A percentile compares a stretch with the other conserved stretches of the same genome.
Conservation (phyloP, 2,888 invertebrate species). For the Agrypnus murinus region DNA sequence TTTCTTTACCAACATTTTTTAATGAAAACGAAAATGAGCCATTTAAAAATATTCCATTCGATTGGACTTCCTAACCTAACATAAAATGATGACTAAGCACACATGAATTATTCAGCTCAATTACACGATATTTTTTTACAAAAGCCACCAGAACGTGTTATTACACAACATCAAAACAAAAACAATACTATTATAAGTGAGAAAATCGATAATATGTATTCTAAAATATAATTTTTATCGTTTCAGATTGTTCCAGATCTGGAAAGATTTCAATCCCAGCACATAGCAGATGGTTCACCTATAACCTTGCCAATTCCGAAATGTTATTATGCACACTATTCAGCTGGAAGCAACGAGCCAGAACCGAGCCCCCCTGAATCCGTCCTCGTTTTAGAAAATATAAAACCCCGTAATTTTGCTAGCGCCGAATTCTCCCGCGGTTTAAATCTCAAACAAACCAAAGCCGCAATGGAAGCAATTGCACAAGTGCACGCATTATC, state of each 20-base stretch:
- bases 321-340: constrained; percentile 80
- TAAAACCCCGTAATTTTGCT: constrained; percentile 78
- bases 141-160: too few relatives aligned
- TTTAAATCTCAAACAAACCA: constrained; percentile 78
- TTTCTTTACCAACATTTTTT: too few relatives aligned
- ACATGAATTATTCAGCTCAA: too few relatives aligned
- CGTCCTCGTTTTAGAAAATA: constrained; percentile 84
- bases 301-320: constrained; percentile 80
- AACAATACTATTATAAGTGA: too few relatives aligned
- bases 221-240: too few relatives aligned
- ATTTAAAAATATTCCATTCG: too few relatives aligned
- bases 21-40: too few relatives aligned
- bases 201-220: too few relatives aligned
- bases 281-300: constrained; percentile 69
- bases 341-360: constrained; percentile 70
- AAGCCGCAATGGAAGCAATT: constrained; percentile 81
- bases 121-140: too few relatives aligned
- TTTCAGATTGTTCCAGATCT: constrained; percentile 81
- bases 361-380: constrained; percentile 75
- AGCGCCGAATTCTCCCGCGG: constrained; percentile 82
- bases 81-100: too few relatives aligned
- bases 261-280: constrained; percentile 75
- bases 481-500: constrained; percentile 85
- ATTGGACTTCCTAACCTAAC: too few relatives aligned
- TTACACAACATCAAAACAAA: too few relatives aligned